Base-by-base conservation (phyloP, 2,113 vertebrate genomes). In the Forbesichthys agassizii region DNA sequence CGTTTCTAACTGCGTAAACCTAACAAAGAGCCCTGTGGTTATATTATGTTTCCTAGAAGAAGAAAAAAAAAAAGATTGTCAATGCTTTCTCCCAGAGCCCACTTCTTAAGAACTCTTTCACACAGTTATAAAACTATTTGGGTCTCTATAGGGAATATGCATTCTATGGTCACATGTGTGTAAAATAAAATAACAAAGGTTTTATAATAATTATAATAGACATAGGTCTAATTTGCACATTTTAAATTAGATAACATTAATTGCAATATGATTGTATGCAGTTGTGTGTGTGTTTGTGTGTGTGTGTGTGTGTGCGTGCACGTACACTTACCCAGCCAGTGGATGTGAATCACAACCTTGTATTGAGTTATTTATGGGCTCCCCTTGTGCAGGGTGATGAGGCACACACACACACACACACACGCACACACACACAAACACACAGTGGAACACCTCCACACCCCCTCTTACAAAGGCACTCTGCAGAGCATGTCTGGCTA, bases 41-140 rank as follows among this genome's bases (percentile, higher is more conserved):
- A 77, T 74, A 74, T 83, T 88, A 67, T 49, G 11, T 85, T 83
- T 77, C 83, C 69, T 79, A 79, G 49, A 73, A 70, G 81, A 79
- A 79, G 78, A 70, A 78, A 83, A 82, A 79, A 79, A 81, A 70
- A 78, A 80, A 83, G 82, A 61, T 66, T 80, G 81, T 77, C 9
- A 64, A 83, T 84, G 58, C 68, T 79, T 75, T 85, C 57, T 54
- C 20, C 66, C 64, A 71, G 66, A 75, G 72, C 66, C 74, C 64
- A 63, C 52, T 83, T 71, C 68, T 65, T 81, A 4, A 73, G 59
- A 84, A 75, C 77, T 79, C 60, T 77, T 72, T 84, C 79, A 78
- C 66, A 33, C 64, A 53, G 82, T 78, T 82, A 75, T 69, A 66
- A 77, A 80, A 82, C 18, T 20, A 11, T 3, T 5, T 33, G 18